Evolutionary conservation across 2,888 invertebrate genomes (phyloP).

Genomic region (Deilephila porcellus): DNA sequence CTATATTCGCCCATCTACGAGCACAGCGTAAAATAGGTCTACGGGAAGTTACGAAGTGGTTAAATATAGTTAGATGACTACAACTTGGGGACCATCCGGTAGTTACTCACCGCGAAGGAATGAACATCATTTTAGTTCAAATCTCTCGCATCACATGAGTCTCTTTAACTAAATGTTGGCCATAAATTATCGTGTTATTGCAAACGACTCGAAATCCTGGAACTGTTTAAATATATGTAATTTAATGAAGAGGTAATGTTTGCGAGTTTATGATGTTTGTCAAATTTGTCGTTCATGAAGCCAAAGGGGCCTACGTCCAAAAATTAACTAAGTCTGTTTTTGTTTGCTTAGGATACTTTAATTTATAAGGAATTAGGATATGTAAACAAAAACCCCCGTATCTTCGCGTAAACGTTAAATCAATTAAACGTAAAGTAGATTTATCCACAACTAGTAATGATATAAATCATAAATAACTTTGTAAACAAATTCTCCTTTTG

Average conservation of each 20-base stretch:
- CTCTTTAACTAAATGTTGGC: constrained; percentile 44
- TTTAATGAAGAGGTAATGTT: not conserved
- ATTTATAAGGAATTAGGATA: too few relatives aligned
- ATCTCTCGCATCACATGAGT: constrained; percentile 48
- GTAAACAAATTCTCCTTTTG: too few relatives aligned
- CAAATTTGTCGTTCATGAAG: not conserved
- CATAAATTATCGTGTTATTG: constrained; percentile 48
- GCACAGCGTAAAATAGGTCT: constrained; percentile 18
- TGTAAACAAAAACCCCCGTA: too few relatives aligned
- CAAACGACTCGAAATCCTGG: not conserved
- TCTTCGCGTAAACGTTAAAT: too few relatives aligned
- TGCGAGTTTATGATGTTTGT: not conserved
- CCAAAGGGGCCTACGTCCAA: too few relatives aligned
- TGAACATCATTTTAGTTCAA: constrained; percentile 55
- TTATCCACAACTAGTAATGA: too few relatives aligned
- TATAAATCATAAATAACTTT: too few relatives aligned
- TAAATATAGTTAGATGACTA: constrained; percentile 52
- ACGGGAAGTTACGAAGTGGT: constrained; percentile 35
- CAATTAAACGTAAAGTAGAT: too few relatives aligned
- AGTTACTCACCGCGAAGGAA: constrained; percentile 59
- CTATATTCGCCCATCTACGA: not conserved
- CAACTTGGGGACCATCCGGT: constrained; percentile 54
- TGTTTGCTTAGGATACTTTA: too few relatives aligned
- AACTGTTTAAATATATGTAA: not conserved
- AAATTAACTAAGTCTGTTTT: too few relatives aligned